Evolutionary conservation across 2,797 vertebrate genomes (phyloP).

Genomic region (Cephalopachus bancanus): DNA sequence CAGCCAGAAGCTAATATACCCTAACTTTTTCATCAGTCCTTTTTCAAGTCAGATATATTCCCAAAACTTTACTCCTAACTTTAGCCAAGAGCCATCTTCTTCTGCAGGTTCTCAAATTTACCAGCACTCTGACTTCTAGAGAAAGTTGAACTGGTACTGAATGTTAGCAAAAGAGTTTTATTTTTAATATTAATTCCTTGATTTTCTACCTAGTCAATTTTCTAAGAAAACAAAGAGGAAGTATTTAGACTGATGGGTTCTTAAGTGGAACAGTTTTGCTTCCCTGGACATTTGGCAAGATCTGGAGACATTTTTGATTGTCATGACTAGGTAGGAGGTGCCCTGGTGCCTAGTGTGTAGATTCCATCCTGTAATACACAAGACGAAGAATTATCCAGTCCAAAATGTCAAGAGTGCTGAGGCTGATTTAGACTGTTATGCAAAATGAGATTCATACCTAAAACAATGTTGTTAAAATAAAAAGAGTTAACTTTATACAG

Average conservation of each 20-base stretch:
- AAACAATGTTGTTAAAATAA: not conserved
- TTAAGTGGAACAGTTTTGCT: not conserved
- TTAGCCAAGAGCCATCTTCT: not conserved
- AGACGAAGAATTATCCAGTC: not conserved
- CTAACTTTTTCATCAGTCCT: not conserved
- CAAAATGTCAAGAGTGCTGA: not conserved
- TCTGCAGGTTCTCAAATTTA: not conserved
- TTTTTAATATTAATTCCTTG: conserved; percentile 27
- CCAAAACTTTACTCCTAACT: not conserved
- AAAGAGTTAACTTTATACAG: not conserved
- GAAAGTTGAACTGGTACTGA: not conserved
- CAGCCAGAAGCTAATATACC: not conserved
- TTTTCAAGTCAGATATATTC: not conserved
- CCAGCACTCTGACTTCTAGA: not conserved
- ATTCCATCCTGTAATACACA: not conserved
- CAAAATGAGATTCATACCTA: not conserved
- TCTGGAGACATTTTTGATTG: not conserved
- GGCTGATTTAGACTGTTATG: not conserved
- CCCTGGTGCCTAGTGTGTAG: not conserved
- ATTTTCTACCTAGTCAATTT: not conserved
- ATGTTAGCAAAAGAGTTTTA: not conserved
- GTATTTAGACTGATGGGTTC: not conserved
- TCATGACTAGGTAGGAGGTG: not conserved
- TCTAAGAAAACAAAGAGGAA: not conserved
- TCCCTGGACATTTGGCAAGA: not conserved